Conservation (phyloP, 2,888 invertebrate genomes). For the Drosophila rellima region DNA sequence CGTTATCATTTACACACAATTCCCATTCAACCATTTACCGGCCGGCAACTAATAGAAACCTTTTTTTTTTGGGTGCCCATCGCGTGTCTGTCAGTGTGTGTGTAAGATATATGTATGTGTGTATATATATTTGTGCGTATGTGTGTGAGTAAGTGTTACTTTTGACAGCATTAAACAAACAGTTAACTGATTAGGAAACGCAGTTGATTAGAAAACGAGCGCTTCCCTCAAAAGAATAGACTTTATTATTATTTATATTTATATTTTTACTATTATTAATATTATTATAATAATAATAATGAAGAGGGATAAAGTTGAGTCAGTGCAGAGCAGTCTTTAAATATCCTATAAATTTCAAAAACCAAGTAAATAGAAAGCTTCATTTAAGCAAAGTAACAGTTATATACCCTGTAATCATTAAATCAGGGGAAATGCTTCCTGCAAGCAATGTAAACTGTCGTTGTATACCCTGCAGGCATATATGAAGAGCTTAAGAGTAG, state of each 20-base stretch:
- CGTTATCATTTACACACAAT: constrained; percentile 71
- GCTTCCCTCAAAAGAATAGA: constrained; percentile 1
- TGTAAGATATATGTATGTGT: background rate
- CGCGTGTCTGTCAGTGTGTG: constrained; percentile 48
- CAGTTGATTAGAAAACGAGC: constrained; percentile 52
- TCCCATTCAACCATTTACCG: constrained; percentile 62
- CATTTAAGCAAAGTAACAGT: background rate
- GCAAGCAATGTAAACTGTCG: no score
- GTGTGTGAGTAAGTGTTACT: constrained; percentile 58
- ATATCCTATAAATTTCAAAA: background rate
- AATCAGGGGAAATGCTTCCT: no score
- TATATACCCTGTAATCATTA: background rate
- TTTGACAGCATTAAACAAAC: constrained; percentile 71
- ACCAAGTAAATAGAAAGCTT: background rate
- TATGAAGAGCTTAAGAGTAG: no score
- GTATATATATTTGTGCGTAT: background rate
- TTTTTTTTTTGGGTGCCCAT: constrained; percentile 27
- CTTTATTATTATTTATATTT: background rate
- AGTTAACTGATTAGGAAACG: constrained; percentile 59
- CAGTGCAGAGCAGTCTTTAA: background rate
- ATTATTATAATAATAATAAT: no score
- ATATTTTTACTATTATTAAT: no score
- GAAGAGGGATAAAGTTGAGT: background rate
- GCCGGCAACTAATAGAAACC: constrained; percentile 64
- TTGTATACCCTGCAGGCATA: background rate